phyloP scores from a whole-genome alignment of 2,888 invertebrate genomes.

The Thera obeliscata region DNA sequence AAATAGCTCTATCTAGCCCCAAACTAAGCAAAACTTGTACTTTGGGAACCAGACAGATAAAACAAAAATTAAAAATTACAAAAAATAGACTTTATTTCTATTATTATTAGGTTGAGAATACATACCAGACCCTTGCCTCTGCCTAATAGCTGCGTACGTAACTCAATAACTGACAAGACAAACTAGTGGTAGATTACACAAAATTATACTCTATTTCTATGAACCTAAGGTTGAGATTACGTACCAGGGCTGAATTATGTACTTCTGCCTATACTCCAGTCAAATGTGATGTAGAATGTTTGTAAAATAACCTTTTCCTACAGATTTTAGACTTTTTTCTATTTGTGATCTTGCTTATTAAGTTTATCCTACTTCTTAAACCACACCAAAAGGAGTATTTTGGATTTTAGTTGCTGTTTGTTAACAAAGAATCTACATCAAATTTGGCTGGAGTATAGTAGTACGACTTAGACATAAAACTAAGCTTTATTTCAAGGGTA shows the following conservation, averaged over 20 bases:
- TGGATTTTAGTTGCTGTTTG: no score
- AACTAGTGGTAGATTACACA: background rate
- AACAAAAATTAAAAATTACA: background rate
- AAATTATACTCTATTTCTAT: background rate
- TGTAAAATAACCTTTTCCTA: no score
- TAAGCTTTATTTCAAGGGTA: background rate
- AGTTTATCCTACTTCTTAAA: background rate
- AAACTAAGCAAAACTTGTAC: no score
- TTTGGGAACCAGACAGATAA: background rate
- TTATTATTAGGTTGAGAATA: background rate
- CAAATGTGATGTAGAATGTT: no score
- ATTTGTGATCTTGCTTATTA: no score
- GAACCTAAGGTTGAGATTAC: background rate
- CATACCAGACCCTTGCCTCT: constrained; percentile 58
- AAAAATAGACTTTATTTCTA: background rate
- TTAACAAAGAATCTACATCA: no score
- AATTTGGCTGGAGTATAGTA: no score
- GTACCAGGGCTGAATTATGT: no score
- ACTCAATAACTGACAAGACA: background rate
- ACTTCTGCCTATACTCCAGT: no score
- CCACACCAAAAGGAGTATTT: no score
- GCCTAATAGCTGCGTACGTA: constrained; percentile 45
- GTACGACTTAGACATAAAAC: background rate
- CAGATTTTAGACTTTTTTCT: no score
- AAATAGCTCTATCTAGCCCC: no score